Evolutionary conservation across 2,888 invertebrate species (phyloP).

Genomic region (Xestobium rufovillosum): DNA sequence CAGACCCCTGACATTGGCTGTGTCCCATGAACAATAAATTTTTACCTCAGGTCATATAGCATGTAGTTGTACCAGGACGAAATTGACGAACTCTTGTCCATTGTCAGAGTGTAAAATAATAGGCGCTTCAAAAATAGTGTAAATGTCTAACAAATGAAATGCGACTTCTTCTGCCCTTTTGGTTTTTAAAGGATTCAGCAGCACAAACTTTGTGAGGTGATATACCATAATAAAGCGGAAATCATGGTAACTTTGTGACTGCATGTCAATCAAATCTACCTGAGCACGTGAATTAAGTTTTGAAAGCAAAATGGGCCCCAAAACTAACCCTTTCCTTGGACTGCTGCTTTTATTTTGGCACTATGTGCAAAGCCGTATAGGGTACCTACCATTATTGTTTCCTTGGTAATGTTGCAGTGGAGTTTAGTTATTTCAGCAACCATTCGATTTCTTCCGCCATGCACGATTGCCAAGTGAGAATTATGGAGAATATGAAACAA

Average conservation of each 20-base stretch:
- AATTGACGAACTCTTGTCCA: constrained; percentile 7
- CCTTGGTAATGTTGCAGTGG: constrained; percentile 4
- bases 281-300: too few species aligned
- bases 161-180: constrained; percentile 5
- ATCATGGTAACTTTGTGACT: constrained; percentile 9
- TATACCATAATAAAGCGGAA: constrained; percentile 5
- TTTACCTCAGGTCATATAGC: constrained; percentile 7
- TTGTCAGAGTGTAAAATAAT: constrained; percentile 3
- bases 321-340: constrained; percentile 13
- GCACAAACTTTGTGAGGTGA: constrained; percentile 10
- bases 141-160: constrained; percentile 4
- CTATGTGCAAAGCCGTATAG: constrained; percentile 4
- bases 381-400: constrained; percentile 3
- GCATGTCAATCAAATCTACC: constrained; percentile 14
- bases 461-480: constrained; percentile 6
- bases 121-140: constrained; percentile 4
- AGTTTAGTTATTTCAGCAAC: too few species aligned
- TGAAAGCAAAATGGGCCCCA: constrained; percentile 10
- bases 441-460: too few species aligned
- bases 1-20: too few species aligned
- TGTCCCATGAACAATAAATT: constrained; percentile 2
- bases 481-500: constrained; percentile 4
- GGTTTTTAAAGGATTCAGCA: constrained; percentile 12
- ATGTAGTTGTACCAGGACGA: constrained; percentile 9
- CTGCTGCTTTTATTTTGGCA: constrained; percentile 4